Conservation (phyloP, 2,113 vertebrate species). For the Notiomystis cincta region DNA sequence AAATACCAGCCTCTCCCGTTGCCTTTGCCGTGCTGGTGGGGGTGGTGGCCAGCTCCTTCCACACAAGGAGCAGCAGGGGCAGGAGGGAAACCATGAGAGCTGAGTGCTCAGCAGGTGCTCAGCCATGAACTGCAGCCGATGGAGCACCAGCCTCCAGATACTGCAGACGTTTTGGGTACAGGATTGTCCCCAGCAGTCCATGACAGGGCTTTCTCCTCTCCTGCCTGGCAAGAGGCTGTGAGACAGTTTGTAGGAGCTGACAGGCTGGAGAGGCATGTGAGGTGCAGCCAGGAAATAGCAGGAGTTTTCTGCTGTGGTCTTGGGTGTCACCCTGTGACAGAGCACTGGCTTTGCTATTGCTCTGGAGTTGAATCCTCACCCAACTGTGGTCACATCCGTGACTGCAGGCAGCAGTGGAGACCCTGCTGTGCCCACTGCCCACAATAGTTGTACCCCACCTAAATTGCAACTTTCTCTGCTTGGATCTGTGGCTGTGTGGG, state of each 20-base stretch:
- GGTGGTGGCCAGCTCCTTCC: not conserved
- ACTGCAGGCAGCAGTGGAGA: not conserved
- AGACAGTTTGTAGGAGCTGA: not conserved
- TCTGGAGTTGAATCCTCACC: not conserved
- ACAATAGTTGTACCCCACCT: not conserved
- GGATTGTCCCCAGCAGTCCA: not conserved
- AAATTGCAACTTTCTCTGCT: not conserved
- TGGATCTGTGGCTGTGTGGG: not conserved
- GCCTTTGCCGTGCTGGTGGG: rapidly evolving
- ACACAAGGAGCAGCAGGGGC: rapidly evolving
- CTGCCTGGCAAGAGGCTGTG: not conserved
- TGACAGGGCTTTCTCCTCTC: not conserved
- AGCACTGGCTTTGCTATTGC: not conserved
- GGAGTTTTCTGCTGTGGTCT: not conserved
- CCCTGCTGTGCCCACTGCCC: not conserved
- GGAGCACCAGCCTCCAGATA: not conserved
- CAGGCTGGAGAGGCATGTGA: not conserved
- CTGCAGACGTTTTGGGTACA: not conserved
- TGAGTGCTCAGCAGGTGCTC: not conserved
- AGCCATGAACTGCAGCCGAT: rapidly evolving
- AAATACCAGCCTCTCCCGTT: not conserved
- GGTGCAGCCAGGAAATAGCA: not conserved
- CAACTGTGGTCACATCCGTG: not conserved
- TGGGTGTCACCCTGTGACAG: not conserved
- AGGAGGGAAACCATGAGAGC: rapidly evolving